Conservation (phyloP, 2,888 invertebrate species). For the Onchidella celtica region DNA sequence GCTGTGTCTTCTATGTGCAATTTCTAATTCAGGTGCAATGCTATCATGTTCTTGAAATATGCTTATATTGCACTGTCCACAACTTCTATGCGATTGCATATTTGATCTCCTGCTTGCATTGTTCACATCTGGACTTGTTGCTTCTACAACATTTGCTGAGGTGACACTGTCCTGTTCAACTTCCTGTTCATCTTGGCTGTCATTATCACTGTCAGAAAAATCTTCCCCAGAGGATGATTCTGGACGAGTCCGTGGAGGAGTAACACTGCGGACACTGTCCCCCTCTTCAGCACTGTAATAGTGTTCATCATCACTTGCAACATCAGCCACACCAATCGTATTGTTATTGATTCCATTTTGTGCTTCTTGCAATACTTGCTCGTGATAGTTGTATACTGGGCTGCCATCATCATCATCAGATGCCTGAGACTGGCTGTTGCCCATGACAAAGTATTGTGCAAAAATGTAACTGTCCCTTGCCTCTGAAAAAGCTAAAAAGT, state of each 20-base stretch:
- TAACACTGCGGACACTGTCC: constrained; percentile 26
- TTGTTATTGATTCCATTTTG: background rate
- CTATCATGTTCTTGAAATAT: constrained; percentile 21
- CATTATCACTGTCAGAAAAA: constrained; percentile 4
- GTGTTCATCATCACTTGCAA: constrained; percentile 31
- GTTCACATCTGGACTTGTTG: background rate
- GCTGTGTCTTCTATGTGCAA: background rate
- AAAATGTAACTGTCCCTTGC: too few relatives aligned
- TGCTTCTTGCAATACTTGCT: constrained; percentile 37
- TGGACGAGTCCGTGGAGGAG: constrained; percentile 42
- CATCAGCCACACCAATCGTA: background rate
- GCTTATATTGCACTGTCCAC: constrained; percentile 11
- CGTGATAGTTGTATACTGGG: constrained; percentile 42
- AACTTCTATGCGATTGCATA: background rate
- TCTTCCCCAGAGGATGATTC: constrained; percentile 48
- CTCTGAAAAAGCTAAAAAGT: too few relatives aligned
- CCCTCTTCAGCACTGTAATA: constrained; percentile 42
- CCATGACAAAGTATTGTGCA: too few relatives aligned
- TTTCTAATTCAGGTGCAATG: background rate
- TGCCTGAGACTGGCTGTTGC: constrained; percentile 29
- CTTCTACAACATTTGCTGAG: background rate
- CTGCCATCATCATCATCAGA: constrained; percentile 25
- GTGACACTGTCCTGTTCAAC: background rate
- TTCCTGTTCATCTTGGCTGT: background rate
- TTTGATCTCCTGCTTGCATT: background rate